phyloP scores from a whole-genome alignment of 2,113 vertebrate genomes.

The Rhagologus leucostigma region DNA sequence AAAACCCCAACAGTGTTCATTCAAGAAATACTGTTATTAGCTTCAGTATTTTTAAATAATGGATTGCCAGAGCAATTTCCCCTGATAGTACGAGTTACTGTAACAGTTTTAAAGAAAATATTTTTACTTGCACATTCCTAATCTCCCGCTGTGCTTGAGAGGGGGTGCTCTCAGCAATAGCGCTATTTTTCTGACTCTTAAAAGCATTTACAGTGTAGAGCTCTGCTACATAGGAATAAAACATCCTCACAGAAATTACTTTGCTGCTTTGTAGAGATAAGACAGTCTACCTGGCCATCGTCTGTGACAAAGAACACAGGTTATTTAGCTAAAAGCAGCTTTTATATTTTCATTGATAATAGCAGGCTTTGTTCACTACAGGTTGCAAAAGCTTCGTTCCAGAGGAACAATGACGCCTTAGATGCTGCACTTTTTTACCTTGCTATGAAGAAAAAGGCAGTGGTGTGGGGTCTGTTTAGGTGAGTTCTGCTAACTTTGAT shows the following conservation, averaged over 20 bases:
- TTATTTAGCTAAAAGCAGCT: neutral
- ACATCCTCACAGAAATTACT: neutral
- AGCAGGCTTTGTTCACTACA: slow-evolving; percentile 39
- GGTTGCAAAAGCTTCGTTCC: slow-evolving; percentile 94
- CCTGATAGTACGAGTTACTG: neutral
- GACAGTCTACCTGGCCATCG: neutral
- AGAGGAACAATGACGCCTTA: slow-evolving; percentile 92
- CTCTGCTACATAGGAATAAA: neutral
- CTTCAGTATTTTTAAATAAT: neutral
- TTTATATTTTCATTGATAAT: neutral
- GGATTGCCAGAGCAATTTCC: neutral
- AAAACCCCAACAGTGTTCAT: neutral
- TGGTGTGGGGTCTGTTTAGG: slow-evolving; percentile 98
- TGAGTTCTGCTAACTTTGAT: slow-evolving; percentile 45
- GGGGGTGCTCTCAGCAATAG: neutral
- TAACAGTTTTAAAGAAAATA: neutral
- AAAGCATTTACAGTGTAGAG: neutral
- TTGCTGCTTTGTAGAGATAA: neutral
- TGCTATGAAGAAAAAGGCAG: slow-evolving; percentile 97
- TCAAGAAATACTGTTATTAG: neutral
- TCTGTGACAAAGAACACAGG: neutral
- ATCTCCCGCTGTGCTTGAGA: neutral
- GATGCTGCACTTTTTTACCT: slow-evolving; percentile 96
- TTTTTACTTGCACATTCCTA: neutral
- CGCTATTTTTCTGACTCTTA: neutral